Evolutionary conservation across 2,797 vertebrate genomes (phyloP).

Genomic region (Lycodopsis pacificus): DNA sequence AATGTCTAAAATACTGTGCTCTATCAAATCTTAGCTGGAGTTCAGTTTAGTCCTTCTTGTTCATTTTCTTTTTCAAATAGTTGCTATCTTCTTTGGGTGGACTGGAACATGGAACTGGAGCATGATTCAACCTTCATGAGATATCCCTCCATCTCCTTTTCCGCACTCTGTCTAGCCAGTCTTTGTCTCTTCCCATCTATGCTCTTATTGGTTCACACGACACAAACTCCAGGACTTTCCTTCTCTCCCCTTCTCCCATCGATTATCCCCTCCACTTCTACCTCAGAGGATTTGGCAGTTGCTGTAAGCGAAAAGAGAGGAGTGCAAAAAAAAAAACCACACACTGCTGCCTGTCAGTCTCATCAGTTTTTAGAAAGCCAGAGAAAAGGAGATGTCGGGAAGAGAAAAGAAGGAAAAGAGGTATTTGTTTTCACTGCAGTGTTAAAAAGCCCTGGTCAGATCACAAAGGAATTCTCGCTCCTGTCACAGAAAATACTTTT

Average conservation of each 20-base stretch:
- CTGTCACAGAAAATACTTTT: conserved; percentile 45
- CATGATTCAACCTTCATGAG: conserved; percentile 17
- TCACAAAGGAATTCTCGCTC: conserved; percentile 58
- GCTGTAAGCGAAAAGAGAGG: conserved; percentile 35
- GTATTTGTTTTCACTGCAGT: conserved; percentile 69
- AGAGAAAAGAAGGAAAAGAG: conserved; percentile 58
- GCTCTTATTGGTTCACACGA: conserved; percentile 48
- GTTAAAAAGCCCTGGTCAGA: conserved; percentile 71
- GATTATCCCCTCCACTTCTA: conserved; percentile 22
- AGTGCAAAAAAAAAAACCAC: conserved; percentile 15
- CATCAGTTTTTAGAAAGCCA: conserved; percentile 57
- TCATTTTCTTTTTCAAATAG: background rate
- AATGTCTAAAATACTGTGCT: background rate
- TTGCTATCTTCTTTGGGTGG: conserved; percentile 3
- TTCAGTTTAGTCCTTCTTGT: background rate
- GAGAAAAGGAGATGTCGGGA: conserved; percentile 53
- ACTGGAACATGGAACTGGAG: conserved; percentile 11
- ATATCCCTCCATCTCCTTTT: conserved; percentile 16
- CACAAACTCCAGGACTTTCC: conserved; percentile 42
- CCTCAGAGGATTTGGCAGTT: conserved; percentile 54
- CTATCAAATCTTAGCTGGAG: background rate
- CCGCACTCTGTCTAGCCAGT: conserved; percentile 22
- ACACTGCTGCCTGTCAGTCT: conserved; percentile 61
- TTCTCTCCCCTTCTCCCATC: conserved; percentile 16
- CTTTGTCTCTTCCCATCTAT: conserved; percentile 32